These are phyloP conservation scores for Epsilonema sp. DNA, from an alignment of 2,888 invertebrate species.

Conservation along the genomic window DNA sequence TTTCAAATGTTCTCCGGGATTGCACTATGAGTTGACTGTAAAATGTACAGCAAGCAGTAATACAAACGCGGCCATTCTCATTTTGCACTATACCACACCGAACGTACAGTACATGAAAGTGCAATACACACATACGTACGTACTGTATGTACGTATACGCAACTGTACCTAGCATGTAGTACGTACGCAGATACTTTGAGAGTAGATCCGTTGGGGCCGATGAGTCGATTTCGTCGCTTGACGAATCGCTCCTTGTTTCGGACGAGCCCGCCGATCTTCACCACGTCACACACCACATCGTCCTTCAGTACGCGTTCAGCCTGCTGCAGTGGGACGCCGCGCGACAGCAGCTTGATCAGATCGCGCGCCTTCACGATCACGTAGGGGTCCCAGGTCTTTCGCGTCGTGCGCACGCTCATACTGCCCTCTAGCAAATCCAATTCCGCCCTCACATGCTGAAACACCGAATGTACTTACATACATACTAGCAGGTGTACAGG, in stretches of 20 bases:
- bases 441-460: constrained; percentile 51
- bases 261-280: constrained; percentile 77
- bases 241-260: constrained; percentile 72
- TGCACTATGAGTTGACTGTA: too few species aligned
- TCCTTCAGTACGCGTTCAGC: constrained; percentile 45
- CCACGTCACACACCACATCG: constrained; percentile 76
- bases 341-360: constrained; percentile 72
- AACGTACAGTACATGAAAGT: too few species aligned
- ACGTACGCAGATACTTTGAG: constrained; percentile 59
- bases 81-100: too few species aligned
- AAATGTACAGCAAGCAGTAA: too few species aligned
- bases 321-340: constrained; percentile 56
- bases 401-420: constrained; percentile 75
- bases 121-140: too few species aligned
- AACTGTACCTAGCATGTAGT: too few species aligned
- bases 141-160: too few species aligned
- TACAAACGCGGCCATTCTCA: too few species aligned
- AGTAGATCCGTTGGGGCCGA: constrained; percentile 94
- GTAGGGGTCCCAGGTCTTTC: constrained; percentile 94
- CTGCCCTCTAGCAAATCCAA: constrained; percentile 79
- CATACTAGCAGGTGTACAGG: too few species aligned
- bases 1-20: too few species aligned
- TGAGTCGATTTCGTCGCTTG: constrained; percentile 73
- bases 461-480: too few species aligned
- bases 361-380: constrained; percentile 88